These are phyloP conservation scores for Indicator maculatus DNA, from an alignment of 2,113 vertebrate genomes.

Conservation along the genomic window DNA sequence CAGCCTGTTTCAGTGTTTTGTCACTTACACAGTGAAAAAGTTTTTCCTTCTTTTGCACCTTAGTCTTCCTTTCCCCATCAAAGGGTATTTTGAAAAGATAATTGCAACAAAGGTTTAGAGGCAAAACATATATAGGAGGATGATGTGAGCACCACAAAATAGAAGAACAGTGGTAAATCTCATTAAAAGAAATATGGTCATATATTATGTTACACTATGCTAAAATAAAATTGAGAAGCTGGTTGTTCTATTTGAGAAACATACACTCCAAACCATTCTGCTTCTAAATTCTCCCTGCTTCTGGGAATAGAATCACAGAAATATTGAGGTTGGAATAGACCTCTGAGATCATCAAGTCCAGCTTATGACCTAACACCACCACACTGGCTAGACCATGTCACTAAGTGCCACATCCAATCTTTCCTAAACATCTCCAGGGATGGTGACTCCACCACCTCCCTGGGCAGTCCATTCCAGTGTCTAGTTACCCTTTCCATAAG, in stretches of 20 bases:
- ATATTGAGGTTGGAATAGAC: too few relatives aligned
- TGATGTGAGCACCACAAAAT: background rate
- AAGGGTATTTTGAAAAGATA: background rate
- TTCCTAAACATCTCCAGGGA: too few relatives aligned
- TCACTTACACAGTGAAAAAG: too few relatives aligned
- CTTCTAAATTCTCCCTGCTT: background rate
- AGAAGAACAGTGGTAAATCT: background rate
- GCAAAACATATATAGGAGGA: background rate
- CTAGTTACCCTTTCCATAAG: too few relatives aligned
- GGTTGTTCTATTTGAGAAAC: background rate
- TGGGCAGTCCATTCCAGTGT: too few relatives aligned
- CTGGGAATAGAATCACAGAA: background rate
- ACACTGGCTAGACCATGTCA: too few relatives aligned
- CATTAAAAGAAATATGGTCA: background rate
- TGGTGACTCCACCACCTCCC: too few relatives aligned
- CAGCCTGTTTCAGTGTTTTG: too few relatives aligned
- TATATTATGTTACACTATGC: rapidly evolving
- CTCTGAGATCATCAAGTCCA: too few relatives aligned
- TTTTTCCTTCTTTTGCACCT: background rate
- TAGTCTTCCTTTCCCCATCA: background rate
- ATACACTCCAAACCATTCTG: background rate
- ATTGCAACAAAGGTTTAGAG: background rate
- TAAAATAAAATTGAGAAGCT: background rate
- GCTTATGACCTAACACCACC: too few relatives aligned
- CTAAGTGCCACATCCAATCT: too few relatives aligned